Base-by-base conservation (phyloP, 2,797 vertebrate genomes). In the Tarsius wallacei region DNA sequence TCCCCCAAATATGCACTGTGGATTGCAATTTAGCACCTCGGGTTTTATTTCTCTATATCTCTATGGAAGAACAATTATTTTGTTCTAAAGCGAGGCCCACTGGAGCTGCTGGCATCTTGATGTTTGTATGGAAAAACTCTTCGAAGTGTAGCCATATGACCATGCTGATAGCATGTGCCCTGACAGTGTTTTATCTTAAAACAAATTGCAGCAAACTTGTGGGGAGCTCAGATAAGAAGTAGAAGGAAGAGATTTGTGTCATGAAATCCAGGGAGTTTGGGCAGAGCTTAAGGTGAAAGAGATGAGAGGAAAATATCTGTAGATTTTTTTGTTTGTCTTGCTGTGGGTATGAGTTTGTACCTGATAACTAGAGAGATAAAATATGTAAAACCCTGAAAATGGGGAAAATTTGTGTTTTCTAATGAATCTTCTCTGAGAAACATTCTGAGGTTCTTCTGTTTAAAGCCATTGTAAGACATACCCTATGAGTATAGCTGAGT, bases 141-240 rank as follows among this genome's bases (percentile, higher is more conserved):
- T 82, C n/a, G 49, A 49, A 94, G 53, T 1, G 7, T 95, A 55
- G 28, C 83, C 42, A 21, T 73, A 10, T 81, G 89, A 73, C 36
- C 19, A 0, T 36, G 24, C 47, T 24, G 76, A 64, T 83, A 80
- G 22, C 64, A 10, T 10, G 63, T 24, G 5, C 51, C 88, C 74
- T 14, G 51, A 53, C 28, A 73, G 53, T 33, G 22, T 66, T 81
- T 97, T 94, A 71, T 93, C 91, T 96, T 78, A 51, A 70, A 77
- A 53, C 31, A 77, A 33, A 71, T 36, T 47, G 21, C 33, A 63
- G 22, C 42, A 53, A 49, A 36, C 53, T 57, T 59, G 61, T 42
- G n/a, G 33, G 26, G 33, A 93, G 68, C n/a, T 42, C 55, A 53
- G 91, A 83, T 33, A 77, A 96, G 86, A 83, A 51, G 7, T 83